Evolutionary conservation across 2,888 invertebrate genomes (phyloP), one percentile per base, ranked within the genome.

Genomic region (Thyatira batis): DNA sequence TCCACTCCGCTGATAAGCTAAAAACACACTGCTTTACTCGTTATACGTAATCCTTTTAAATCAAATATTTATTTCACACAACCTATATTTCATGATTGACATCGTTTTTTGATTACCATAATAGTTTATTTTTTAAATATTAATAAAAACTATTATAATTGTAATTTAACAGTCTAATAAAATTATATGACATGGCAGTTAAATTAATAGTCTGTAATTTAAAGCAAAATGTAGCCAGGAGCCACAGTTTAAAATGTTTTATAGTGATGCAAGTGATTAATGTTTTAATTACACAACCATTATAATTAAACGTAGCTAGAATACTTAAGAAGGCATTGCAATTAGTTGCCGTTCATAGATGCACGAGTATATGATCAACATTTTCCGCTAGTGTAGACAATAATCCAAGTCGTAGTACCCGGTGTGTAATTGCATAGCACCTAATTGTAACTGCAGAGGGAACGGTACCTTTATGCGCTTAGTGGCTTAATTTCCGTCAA

Each of bases 1-100:
- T 65, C 61, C 61, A 57, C 63, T 56, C 63, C 60, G 51, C 63
- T 71, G 77, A 79, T 81, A 80, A 78, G 71, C 76, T 56, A 65
- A 65, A 65, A 55, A 67, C 72, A 67, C 64, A 66, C 67, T 66
- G 71, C 65, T 65, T 65, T 66, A 62, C 61, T 66, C 61, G 60
- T 67, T 65, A 65, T 71, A n/a, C n/a, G n/a, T n/a, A n/a, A n/a
- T n/a, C n/a, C n/a, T n/a, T n/a, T n/a, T n/a, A n/a, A n/a, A n/a
- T n/a, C n/a, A n/a, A n/a, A n/a, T n/a, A n/a, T n/a, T n/a, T n/a
- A n/a, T n/a, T n/a, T n/a, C n/a, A n/a, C n/a, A n/a, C n/a, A n/a
- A n/a, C n/a, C n/a, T n/a, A n/a, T n/a, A n/a, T n/a, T n/a, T n/a
- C n/a, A n/a, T n/a, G n/a, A n/a, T n/a, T n/a, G n/a, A n/a, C n/a